phyloP scores from a whole-genome alignment of 1,140 invertebrate species.

The Drosophila littoralis region DNA sequence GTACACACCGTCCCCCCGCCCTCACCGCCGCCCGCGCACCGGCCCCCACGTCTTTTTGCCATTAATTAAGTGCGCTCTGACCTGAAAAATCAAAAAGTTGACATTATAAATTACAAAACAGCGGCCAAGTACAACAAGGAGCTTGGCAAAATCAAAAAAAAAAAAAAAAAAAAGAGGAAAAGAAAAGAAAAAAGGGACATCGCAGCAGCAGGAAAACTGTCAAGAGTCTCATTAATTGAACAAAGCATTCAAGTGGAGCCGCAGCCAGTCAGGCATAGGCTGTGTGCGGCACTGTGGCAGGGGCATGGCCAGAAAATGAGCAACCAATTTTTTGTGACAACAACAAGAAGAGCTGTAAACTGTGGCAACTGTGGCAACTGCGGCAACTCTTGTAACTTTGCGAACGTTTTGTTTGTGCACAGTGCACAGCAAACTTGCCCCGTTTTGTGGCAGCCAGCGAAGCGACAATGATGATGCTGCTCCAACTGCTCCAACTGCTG shows the following conservation, averaged over 20 bases:
- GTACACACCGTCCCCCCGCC: not conserved
- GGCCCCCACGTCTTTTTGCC: constrained; percentile 22
- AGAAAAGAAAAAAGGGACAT: constrained; percentile 29
- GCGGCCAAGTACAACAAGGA: constrained; percentile 43
- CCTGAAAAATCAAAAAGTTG: constrained; percentile 81
- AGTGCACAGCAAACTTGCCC: constrained; percentile 16
- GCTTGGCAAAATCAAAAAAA: constrained; percentile 37
- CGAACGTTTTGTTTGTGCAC: constrained; percentile 50
- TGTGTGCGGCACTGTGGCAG: not conserved
- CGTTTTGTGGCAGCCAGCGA: constrained; percentile 60
- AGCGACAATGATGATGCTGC: constrained; percentile 77
- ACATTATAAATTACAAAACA: constrained; percentile 82
- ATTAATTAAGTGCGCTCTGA: constrained; percentile 80
- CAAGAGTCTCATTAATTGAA: constrained; percentile 84
- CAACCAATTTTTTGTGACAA: constrained; percentile 75
- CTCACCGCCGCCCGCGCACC: not conserved
- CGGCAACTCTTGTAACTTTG: constrained; percentile 74
- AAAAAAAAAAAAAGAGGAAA: constrained; percentile 22
- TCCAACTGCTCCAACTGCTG: constrained; percentile 10
- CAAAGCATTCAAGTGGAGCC: constrained; percentile 77
- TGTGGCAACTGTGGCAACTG: constrained; percentile 45
- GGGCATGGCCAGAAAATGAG: constrained; percentile 60
- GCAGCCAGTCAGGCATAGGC: constrained; percentile 17
- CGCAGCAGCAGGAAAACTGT: constrained; percentile 73
- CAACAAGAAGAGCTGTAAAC: constrained; percentile 33